Conservation (phyloP, 2,797 vertebrate genomes). For the Morelia viridis region DNA sequence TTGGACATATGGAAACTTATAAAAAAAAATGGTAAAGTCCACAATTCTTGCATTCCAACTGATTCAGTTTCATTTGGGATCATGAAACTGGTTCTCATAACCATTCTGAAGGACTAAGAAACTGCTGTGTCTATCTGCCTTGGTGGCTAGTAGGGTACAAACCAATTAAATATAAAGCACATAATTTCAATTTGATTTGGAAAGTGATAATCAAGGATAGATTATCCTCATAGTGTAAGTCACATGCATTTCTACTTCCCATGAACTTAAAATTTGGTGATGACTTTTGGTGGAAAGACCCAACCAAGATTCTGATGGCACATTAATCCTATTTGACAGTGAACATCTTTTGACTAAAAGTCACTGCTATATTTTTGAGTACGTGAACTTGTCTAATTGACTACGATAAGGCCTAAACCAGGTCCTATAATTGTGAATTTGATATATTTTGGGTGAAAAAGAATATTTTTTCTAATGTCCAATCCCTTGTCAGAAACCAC, state of each 20-base stretch:
- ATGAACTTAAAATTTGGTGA: too few relatives aligned
- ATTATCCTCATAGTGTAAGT: too few relatives aligned
- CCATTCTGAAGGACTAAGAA: not conserved
- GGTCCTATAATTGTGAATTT: not conserved
- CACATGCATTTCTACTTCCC: too few relatives aligned
- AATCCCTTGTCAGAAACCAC: not conserved
- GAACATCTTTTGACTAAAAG: not conserved
- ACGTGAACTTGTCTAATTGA: not conserved
- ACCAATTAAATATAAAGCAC: not conserved
- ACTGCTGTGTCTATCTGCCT: not conserved
- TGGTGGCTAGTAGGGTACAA: not conserved
- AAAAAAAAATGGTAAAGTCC: too few relatives aligned
- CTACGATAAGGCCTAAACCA: not conserved
- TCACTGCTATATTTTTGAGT: not conserved
- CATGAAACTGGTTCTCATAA: not conserved
- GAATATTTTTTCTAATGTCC: not conserved
- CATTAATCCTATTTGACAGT: too few relatives aligned
- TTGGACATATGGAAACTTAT: not conserved
- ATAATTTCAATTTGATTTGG: not conserved
- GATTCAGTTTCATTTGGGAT: too few relatives aligned
- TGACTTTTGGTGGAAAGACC: too few relatives aligned
- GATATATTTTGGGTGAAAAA: not conserved
- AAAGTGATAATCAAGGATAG: not conserved
- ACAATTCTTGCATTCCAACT: not conserved
- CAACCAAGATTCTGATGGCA: too few relatives aligned